Evolutionary conservation across 1,140 invertebrate species (phyloP).

Genomic region (Matsumurasca onukii): DNA sequence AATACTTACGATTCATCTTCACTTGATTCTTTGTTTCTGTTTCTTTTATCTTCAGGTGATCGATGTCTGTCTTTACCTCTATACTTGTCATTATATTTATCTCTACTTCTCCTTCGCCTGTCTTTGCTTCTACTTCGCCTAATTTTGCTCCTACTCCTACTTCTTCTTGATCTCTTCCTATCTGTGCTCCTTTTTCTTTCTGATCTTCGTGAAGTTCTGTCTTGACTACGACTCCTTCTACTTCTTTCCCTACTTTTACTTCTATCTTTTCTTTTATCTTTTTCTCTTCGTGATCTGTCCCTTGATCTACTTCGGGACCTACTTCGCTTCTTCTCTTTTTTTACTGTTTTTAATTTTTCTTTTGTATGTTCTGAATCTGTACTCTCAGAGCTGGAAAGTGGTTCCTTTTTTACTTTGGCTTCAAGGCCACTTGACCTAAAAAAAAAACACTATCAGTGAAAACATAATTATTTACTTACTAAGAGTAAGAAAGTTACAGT

Average conservation of each 20-base stretch:
- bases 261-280: conserved; percentile 42
- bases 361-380: conserved; percentile 28
- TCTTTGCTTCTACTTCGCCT: conserved; percentile 43
- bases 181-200: conserved; percentile 45
- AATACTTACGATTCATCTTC: conserved; percentile 20
- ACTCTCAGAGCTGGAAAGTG: conserved; percentile 36
- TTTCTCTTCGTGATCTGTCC: too few relatives aligned
- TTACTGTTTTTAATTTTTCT: conserved; percentile 39
- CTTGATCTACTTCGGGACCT: conserved; percentile 48
- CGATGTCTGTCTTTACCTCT: conserved; percentile 40
- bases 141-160: conserved; percentile 42
- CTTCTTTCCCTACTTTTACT: too few relatives aligned
- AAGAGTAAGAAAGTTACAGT: too few relatives aligned
- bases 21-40: conserved; percentile 34
- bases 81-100: conserved; percentile 42
- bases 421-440: conserved; percentile 5
- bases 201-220: conserved; percentile 40
- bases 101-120: conserved; percentile 42
- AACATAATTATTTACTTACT: conserved; percentile 10
- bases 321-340: conserved; percentile 43
- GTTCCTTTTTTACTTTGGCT: conserved; percentile 34
- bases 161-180: conserved; percentile 37
- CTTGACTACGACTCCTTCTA: conserved; percentile 47
- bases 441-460: conserved; percentile 8
- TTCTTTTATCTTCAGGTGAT: conserved; percentile 39